Base-by-base conservation (phyloP, 1,140 invertebrate genomes). In the Bombyx mori region DNA sequence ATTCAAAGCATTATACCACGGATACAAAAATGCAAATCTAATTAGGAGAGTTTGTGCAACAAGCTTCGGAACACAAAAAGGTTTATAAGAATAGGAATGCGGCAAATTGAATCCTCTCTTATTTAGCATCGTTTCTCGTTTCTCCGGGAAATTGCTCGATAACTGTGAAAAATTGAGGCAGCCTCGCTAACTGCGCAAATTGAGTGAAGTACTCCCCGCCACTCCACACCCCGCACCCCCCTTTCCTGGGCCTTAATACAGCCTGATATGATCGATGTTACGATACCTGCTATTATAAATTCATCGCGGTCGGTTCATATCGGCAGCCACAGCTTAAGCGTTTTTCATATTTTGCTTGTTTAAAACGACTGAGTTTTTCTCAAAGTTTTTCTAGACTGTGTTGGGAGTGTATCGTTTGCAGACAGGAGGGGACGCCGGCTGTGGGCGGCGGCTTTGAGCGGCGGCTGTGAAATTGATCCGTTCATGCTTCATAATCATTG, bases 391-490 rank as follows among this genome's bases (percentile, higher is more conserved):
- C 42, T 56, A 67, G 54, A 12, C 68, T 69, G 57, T 68, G 65
- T 54, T 18, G 43, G 10, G 35, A 46, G 44, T 42, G 18, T 42
- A 9, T 43, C 22, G 4, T 3, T 18, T 43, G 53, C n/a, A 35
- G 26, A 35, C 26, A 35, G 45, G 26, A n/a, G 57, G 52, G 46
- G 49, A 1, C 44, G 44, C 50, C 35, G 48, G 35, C 52, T 42
- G 42, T 44, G 58, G 68, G 61, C 63, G 63, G 64, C 52, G 67
- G 63, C 52, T 62, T 60, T 61, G 69, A 60, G 66, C 68, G 70
- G 60, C 56, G 64, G 66, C 65, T 73, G 71, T 72, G 68, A 74
- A 79, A 77, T 77, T 78, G 76, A 79, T 77, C 71, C 65, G 70
- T 66, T 68, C 70, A 75, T 74, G 71, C 66, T 74, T 73, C 68